Percentiles rank a stretch among this genome's conserved stretches.
phyloP scores from a whole-genome alignment of 2,888 invertebrate species.

The Himalopsyche kuldschensis region DNA sequence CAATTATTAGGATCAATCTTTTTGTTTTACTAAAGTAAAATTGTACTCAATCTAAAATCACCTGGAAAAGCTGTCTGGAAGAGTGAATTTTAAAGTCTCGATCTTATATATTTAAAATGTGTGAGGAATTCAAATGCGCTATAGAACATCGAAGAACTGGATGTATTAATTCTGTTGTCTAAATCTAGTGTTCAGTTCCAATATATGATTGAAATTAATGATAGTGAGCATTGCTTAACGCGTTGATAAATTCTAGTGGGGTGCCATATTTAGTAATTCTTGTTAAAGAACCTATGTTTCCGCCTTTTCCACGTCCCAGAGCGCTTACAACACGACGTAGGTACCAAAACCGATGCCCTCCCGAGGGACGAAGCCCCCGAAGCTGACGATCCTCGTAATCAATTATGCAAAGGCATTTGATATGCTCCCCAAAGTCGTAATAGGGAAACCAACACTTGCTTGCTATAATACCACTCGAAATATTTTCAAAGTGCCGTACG shows the following conservation, averaged over 20 bases:
- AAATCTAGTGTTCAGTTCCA: too few species aligned
- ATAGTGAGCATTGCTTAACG: neutral
- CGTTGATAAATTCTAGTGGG: neutral
- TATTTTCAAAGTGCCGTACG: neutral
- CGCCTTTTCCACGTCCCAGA: neutral
- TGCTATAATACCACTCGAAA: neutral
- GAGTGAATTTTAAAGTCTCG: too few species aligned
- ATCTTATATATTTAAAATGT: too few species aligned
- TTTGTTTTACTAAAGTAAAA: too few species aligned
- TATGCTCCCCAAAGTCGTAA: neutral
- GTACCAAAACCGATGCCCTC: neutral
- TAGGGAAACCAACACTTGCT: neutral
- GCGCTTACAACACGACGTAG: neutral
- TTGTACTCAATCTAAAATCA: too few species aligned
- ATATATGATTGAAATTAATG: too few species aligned
- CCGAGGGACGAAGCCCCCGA: neutral
- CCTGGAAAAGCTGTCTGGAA: too few species aligned
- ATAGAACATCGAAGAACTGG: too few species aligned
- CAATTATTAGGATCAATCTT: too few species aligned
- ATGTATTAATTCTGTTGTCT: too few species aligned
- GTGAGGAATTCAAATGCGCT: too few species aligned
- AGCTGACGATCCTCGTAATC: constrained; percentile 9
- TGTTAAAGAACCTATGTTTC: neutral
- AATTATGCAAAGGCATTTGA: constrained; percentile 30
- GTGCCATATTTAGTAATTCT: neutral